Evolutionary conservation across 92 coral and sea anemone genomes (phyloP).

Genomic region (Pocillopora meandrina): DNA sequence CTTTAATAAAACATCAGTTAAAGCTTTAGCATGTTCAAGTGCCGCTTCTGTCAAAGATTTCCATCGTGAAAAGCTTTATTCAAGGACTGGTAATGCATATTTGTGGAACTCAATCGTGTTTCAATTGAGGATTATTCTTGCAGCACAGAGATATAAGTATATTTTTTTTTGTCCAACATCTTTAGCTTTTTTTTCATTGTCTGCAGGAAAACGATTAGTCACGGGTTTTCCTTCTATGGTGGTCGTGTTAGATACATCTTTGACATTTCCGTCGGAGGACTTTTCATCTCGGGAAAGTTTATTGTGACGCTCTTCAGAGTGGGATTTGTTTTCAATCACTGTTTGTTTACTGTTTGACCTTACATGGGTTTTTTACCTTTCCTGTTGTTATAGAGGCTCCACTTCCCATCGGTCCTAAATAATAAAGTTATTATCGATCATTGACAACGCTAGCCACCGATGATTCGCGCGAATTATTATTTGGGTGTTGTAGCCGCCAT

Average conservation of each 20-base stretch:
- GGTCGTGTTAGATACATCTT: background rate
- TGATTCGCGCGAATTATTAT: too few relatives aligned
- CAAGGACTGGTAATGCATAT: background rate
- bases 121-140: constrained; percentile 4
- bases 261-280: too few relatives aligned
- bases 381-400: too few relatives aligned
- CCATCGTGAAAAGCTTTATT: background rate
- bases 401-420: too few relatives aligned
- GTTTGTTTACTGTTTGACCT: background rate
- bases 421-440: too few relatives aligned
- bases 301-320: too few relatives aligned
- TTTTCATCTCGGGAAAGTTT: too few relatives aligned
- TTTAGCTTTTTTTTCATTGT: background rate
- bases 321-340: too few relatives aligned
- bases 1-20: background rate
- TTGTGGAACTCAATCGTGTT: background rate
- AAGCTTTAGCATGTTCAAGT: background rate
- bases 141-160: background rate
- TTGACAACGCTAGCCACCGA: too few relatives aligned
- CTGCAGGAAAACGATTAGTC: background rate
- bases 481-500: too few relatives aligned
- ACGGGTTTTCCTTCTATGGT: background rate
- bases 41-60: background rate
- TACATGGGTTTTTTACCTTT: background rate
- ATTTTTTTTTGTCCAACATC: background rate